Evolutionary conservation across 1,140 invertebrate genomes (phyloP).

Genomic region (Ceratina calcarata): DNA sequence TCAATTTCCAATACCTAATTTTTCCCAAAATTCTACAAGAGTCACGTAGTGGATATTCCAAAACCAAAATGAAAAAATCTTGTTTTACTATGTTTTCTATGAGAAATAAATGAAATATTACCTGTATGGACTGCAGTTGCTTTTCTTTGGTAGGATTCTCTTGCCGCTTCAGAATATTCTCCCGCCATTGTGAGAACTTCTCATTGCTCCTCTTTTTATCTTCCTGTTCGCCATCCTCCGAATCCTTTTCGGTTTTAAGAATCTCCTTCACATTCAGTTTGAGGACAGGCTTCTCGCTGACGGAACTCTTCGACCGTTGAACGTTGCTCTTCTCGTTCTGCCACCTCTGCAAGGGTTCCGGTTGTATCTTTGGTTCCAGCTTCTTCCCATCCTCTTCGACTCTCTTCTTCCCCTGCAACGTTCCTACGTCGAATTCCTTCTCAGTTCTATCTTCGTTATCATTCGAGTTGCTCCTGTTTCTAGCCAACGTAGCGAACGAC

Average conservation of each 20-base stretch:
- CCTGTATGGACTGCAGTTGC: constrained; percentile 76
- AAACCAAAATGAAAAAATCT: no score
- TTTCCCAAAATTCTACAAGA: no score
- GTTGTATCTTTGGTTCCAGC: constrained; percentile 41
- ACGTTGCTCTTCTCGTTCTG: constrained; percentile 61
- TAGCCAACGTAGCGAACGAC: constrained; percentile 61
- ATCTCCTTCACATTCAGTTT: constrained; percentile 47
- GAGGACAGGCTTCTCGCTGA: constrained; percentile 70
- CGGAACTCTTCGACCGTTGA: constrained; percentile 76
- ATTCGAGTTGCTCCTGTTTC: constrained; percentile 24
- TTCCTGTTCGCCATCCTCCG: not conserved
- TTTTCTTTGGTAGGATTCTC: constrained; percentile 71
- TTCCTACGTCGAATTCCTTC: not conserved
- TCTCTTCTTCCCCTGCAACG: not conserved
- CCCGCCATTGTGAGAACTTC: constrained; percentile 75
- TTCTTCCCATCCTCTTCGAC: not conserved
- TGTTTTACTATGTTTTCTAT: no score
- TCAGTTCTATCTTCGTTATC: constrained; percentile 41
- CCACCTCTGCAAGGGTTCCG: constrained; percentile 44
- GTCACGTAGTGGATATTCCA: no score
- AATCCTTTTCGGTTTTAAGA: not conserved
- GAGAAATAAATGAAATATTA: no score
- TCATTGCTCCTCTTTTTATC: constrained; percentile 65
- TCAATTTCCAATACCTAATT: no score
- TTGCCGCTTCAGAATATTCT: constrained; percentile 72